Base-by-base conservation (phyloP, 2,113 vertebrate species). In the Halcyon senegalensis region DNA sequence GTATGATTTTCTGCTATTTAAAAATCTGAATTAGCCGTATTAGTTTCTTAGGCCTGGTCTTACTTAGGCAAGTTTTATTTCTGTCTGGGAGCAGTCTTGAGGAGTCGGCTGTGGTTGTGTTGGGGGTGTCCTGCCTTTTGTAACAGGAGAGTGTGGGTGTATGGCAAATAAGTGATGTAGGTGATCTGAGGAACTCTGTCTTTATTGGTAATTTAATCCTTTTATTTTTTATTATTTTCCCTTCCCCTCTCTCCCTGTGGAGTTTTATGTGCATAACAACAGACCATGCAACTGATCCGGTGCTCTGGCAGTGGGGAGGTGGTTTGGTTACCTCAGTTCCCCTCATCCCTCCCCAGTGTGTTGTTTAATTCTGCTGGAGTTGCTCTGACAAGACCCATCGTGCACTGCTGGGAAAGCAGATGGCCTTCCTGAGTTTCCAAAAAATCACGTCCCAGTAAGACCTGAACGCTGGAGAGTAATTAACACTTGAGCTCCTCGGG, bases 371-470 rank as follows among this genome's bases (percentile, higher is more conserved):
- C 41, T 70, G 46, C 56, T 13, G 74, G 77, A 91, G 30, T 56
- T 87, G 30, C 83, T 91, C 35, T 76, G 82, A 68, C 25, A 43
- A 55, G 59, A 48, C n/a, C 16, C 2, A 0, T 63, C 1, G 7
- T 68, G 56, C 0, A 6, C 87, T 93, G 89, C 87, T 95, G 95
- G 77, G 94, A 96, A 94, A 91, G 77, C 94, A 97, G 94, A 96
- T 96, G 95, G 93, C 62, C 39, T 82, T 92, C 74, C 78, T 50
- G 70, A 89, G 51, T 70, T 64, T 93, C 91, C 70, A 78, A 73
- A 96, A 84, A 86, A 84, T 39, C 44, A 24, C 16, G 9, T 92
- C 24, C 43, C 35, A 0, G 0, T 70, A 81, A 55, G 69, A 84
- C 51, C 48, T 64, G 59, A 94, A 30, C 3, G 2, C 66, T 3